A percentile compares a stretch with the other conserved stretches of the same genome.
Evolutionary conservation across 1,140 invertebrate genomes (phyloP).

Genomic region (Sinella curviseta): DNA sequence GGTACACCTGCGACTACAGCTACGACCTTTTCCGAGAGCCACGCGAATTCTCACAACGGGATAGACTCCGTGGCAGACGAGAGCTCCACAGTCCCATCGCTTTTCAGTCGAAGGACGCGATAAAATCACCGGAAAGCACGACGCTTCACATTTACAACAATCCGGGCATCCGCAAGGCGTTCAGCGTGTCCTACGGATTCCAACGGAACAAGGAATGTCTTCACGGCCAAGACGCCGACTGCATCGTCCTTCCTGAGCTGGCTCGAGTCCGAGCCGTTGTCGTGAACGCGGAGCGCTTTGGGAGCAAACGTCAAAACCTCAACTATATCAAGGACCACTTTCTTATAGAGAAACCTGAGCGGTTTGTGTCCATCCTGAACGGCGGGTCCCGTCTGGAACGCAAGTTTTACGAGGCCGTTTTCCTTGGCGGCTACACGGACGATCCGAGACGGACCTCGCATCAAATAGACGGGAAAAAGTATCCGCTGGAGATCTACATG

Average conservation of each 20-base stretch:
- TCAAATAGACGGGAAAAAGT: neutral
- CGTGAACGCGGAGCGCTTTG: neutral
- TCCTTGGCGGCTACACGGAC: neutral
- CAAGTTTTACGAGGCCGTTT: slow-evolving; percentile 22
- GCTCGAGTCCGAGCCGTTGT: neutral
- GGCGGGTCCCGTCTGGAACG: neutral
- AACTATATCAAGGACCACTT: neutral
- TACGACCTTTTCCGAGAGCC: neutral
- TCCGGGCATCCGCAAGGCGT: neutral
- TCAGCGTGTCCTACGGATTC: neutral
- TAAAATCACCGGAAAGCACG: neutral
- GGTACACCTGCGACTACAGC: neutral
- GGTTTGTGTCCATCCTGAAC: neutral
- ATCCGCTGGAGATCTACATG: slow-evolving; percentile 24
- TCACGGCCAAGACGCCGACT: neutral
- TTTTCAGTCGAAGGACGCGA: neutral
- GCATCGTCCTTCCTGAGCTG: neutral
- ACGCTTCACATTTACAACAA: neutral
- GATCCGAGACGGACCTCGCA: neutral
- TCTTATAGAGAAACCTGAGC: neutral
- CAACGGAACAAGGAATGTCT: neutral
- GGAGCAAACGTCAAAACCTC: neutral
- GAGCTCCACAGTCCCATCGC: neutral
- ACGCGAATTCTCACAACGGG: neutral
- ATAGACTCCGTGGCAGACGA: neutral